These are phyloP conservation scores for Phyllostomus discolor DNA, from an alignment of 2,113 vertebrate species.

Conservation along the genomic window DNA sequence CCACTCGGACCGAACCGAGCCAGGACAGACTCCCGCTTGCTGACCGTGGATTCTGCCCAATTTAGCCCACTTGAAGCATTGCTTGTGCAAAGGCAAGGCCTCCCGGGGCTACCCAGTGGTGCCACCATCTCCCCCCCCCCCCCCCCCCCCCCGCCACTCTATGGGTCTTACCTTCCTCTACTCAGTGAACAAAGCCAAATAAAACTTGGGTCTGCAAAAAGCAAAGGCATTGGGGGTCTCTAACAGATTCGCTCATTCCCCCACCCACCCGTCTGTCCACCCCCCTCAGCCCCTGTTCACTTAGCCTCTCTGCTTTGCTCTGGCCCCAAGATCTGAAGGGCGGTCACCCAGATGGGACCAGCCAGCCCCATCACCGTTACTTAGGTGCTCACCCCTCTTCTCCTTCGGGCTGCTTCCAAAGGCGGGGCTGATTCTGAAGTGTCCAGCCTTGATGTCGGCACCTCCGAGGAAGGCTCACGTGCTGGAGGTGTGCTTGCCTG, in stretches of 20 bases:
- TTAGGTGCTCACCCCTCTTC: neutral
- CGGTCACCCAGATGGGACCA: neutral
- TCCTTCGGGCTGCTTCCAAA: neutral
- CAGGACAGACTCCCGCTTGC: no score
- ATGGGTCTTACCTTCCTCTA: neutral
- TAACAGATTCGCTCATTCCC: neutral
- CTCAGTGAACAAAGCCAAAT: neutral
- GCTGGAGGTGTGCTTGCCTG: neutral
- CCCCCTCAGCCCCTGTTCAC: neutral
- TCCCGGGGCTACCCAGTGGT: rapidly evolving
- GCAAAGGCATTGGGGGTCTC: neutral
- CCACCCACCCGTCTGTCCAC: neutral
- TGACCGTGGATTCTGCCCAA: neutral
- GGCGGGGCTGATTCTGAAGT: neutral
- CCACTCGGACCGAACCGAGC: neutral
- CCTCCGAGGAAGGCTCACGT: rapidly evolving
- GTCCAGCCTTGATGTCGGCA: neutral
- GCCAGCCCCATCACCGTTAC: neutral
- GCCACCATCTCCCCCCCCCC: neutral
- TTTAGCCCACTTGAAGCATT: neutral
- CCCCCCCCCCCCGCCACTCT: no score
- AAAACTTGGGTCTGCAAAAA: neutral
- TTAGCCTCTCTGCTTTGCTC: neutral
- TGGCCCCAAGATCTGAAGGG: neutral
- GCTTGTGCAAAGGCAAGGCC: neutral